Evolutionary conservation across 2,113 vertebrate genomes (phyloP), one percentile per base, ranked within the genome.

Genomic region (Rhea americana): DNA sequence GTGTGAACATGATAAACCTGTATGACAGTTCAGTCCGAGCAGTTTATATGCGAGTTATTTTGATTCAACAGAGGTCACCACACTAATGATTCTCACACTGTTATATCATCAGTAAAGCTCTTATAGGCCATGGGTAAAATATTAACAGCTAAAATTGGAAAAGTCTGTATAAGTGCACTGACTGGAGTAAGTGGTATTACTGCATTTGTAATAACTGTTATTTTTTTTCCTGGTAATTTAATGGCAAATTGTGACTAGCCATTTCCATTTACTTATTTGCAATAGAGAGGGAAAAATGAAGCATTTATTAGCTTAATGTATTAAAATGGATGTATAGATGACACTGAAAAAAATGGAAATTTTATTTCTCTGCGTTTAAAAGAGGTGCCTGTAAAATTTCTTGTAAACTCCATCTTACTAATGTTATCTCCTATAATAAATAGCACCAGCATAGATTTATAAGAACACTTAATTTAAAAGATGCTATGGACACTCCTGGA

Each of bases 371-470:
- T 43, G 28, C 51, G 39, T 74, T 81, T 32, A 67, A 61, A 82
- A 88, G 41, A 6, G 1, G 2, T 32, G 30, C 41, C 32, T 77
- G 11, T 73, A 90, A 82, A 73, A 77, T 77, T 50, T 91, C 82
- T 58, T 71, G 82, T 37, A 59, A 71, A 25, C 47, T 65, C 45
- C 50, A 11, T 63, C 84, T 87, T 89, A 5, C 9, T 77, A 53
- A 61, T 72, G 28, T 73, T 85, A 76, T 73, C 59, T 92, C 65
- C 55, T 43, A 16, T 47, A 72, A 87, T 87, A 65, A 86, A 82
- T 35, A 56, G 3, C 28, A n/a, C 41, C 28, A 63, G 30, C 18
- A 28, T 25, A 51, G 41, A 39, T 82, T 91, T 74, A 20, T 63
- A 63, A 80, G 55, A 45, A 22, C 41, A 66, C 47, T 66, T 48